These are phyloP conservation scores for Aurelia aurita complex sp. Pacific DNA, from an alignment of 30 jellyfish, hydroid and myxozoan species.

Conservation along the genomic window DNA sequence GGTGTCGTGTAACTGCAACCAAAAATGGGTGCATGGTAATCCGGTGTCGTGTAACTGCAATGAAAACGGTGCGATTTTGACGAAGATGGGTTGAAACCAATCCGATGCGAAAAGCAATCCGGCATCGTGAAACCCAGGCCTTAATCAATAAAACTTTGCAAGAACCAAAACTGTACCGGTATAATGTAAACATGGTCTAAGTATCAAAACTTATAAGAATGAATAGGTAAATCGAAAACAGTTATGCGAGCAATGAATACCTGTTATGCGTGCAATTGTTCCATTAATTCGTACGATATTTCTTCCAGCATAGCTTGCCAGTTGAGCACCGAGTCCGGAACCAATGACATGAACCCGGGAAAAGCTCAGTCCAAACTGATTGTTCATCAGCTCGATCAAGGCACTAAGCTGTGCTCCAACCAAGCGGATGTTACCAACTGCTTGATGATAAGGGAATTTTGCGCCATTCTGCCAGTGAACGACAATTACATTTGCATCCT, in stretches of 20 bases:
- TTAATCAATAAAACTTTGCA: too few species aligned
- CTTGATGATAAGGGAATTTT: constrained; percentile 87
- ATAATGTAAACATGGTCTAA: too few species aligned
- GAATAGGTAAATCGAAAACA: too few species aligned
- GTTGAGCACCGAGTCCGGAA: constrained; percentile 85
- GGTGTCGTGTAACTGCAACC: too few species aligned
- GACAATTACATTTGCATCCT: constrained; percentile 69
- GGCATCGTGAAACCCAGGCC: too few species aligned
- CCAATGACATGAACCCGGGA: constrained; percentile 70
- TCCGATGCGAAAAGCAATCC: too few species aligned
- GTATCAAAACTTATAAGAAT: too few species aligned
- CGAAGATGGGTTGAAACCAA: too few species aligned
- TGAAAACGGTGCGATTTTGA: too few species aligned
- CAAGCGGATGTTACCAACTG: constrained; percentile 78
- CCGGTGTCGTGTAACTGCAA: too few species aligned
- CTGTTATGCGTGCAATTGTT: constrained; percentile 73
- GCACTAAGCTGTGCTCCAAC: constrained; percentile 77
- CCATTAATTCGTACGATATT: constrained; percentile 50
- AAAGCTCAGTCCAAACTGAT: constrained; percentile 60
- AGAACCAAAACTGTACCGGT: too few species aligned
- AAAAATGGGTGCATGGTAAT: too few species aligned
- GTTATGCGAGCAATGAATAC: constrained; percentile 1
- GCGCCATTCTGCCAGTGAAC: constrained; percentile 88
- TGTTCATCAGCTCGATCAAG: constrained; percentile 44
- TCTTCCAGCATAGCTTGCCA: constrained; percentile 85